Conservation (phyloP, 2,797 vertebrate species). For the Forpus xanthops region DNA sequence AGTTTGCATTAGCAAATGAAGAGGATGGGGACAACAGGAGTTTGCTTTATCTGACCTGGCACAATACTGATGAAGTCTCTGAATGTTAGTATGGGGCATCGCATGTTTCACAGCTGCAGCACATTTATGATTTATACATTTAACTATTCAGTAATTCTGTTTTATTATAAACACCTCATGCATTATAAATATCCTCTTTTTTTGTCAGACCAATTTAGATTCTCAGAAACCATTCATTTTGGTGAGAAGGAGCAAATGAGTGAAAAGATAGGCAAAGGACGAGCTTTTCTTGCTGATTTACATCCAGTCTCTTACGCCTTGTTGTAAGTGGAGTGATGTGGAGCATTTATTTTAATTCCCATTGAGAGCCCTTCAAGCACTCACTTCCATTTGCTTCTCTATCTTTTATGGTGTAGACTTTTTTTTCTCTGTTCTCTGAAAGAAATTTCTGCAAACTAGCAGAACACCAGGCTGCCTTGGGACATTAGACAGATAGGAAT, state of each 20-base stretch:
- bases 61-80: neutral
- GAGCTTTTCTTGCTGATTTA: neutral
- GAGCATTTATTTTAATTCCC: conserved; percentile 24
- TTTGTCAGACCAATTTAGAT: neutral
- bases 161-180: neutral
- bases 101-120: neutral
- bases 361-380: neutral
- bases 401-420: neutral
- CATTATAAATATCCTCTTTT: neutral
- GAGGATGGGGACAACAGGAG: neutral
- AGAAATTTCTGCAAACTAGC: conserved; percentile 14
- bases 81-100: neutral
- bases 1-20: neutral
- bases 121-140: neutral
- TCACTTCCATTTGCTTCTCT: neutral
- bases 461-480: neutral
- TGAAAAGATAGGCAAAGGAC: neutral
- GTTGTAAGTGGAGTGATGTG: neutral
- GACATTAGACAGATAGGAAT: neutral
- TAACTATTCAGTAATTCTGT: neutral
- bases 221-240: neutral
- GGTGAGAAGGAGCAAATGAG: neutral
- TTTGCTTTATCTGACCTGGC: neutral
- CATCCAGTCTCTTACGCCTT: neutral
- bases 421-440: neutral